Evolutionary conservation across 2,888 invertebrate species (phyloP), one percentile per base, ranked within the genome.

Genomic region (Volucella inanis): DNA sequence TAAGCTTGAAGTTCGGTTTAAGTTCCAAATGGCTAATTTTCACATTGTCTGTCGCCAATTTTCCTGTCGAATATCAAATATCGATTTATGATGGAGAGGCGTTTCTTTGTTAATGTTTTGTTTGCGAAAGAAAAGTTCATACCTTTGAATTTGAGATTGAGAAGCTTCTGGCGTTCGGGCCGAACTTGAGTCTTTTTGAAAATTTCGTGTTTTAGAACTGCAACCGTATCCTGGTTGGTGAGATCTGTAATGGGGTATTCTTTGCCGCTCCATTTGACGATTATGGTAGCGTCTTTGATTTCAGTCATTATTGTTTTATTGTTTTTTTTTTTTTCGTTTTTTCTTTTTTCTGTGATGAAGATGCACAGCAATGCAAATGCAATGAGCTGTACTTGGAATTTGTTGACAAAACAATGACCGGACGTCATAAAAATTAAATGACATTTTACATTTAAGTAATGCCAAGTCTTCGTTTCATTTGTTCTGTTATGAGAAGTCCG

Each of bases 81-180:
- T 39, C 43, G 8, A 14, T 15, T 18, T 2, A 50, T 65, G 50
- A 8, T 0, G n/a, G 2, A 31, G n/a, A 15, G 38, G 12, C 31
- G 22, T 15, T 31, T 3, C 31, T 38, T 59, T 49, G 14, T 49
- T 3, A n/a, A 49, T 22, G 15, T 22, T 38, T 55, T n/a, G 10
- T 31, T 22, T 22, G n/a, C 12, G 39, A 52, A 11, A 14, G 12
- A 49, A 10, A 18, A 11, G 22, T 6, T 31, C 31, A 9, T 92
- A 97, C 98, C 98, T 95, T 98, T 97, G 90, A 95, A 94, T 93
- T 98, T 98, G 67, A 99, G 94, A 92, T 98, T 98, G 54, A 99
- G 93, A 54, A 99, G 93, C 92, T 98, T 99, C 91, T 99, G 98
- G 86, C 98, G 94, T 89, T 97, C 96, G n/a, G 98, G 97, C 76